A percentile compares a stretch with the other conserved stretches of the same genome.
Conservation (phyloP, 2,888 invertebrate species). For the Stegophylla sp. region DNA sequence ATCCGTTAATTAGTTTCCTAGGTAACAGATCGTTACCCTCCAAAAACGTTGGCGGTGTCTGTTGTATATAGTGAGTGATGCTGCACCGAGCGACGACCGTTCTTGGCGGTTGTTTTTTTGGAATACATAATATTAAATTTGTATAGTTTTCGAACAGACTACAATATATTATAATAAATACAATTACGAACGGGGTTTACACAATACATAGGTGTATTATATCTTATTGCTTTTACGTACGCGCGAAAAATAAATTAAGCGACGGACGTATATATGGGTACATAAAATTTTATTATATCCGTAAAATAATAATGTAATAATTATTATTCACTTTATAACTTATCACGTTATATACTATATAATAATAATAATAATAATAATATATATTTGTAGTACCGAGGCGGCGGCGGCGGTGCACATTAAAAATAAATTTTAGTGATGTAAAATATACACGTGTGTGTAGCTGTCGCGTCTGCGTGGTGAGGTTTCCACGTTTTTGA, state of each 20-base stretch:
- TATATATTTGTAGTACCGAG: slow-evolving; percentile 8
- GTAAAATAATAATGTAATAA: slow-evolving; percentile 23
- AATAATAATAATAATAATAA: too few relatives aligned
- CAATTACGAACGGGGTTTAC: neutral
- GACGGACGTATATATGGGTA: neutral
- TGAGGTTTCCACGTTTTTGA: slow-evolving; percentile 1
- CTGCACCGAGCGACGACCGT: neutral
- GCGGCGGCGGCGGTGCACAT: neutral
- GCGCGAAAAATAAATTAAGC: slow-evolving; percentile 18
- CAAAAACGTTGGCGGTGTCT: neutral
- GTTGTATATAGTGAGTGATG: too few relatives aligned
- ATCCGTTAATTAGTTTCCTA: slow-evolving; percentile 58
- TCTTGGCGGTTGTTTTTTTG: neutral
- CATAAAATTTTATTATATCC: slow-evolving; percentile 36
- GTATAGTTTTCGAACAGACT: neutral
- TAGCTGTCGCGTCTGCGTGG: neutral
- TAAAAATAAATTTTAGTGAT: slow-evolving; percentile 22
- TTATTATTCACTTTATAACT: slow-evolving; percentile 22
- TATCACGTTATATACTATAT: neutral
- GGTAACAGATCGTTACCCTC: slow-evolving; percentile 45
- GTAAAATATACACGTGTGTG: neutral
- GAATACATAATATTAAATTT: slow-evolving; percentile 13
- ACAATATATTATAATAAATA: neutral
- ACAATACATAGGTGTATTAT: neutral
- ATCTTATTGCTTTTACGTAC: neutral